Evolutionary conservation across 2,888 invertebrate species (phyloP).

Genomic region (Ecliptopera silaceata): DNA sequence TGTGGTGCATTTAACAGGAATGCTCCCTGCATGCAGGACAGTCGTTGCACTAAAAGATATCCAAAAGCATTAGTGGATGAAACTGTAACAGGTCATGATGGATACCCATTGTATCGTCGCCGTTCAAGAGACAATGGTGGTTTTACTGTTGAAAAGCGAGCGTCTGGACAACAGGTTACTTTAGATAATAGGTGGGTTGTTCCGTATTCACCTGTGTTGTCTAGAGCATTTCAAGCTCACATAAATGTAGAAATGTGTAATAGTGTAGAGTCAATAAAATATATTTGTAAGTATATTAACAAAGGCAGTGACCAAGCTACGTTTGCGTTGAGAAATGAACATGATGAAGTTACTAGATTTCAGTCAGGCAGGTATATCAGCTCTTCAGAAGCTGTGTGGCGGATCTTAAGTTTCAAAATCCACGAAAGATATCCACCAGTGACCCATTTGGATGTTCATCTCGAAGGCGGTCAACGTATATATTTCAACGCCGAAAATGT

Average conservation of each 20-base stretch:
- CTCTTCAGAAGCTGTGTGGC: constrained; percentile 35
- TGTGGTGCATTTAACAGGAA: constrained; percentile 35
- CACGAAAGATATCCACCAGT: constrained; percentile 37
- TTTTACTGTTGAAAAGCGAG: neutral
- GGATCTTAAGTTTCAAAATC: constrained; percentile 31
- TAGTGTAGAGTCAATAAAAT: constrained; percentile 32
- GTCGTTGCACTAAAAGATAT: constrained; percentile 39
- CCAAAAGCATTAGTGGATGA: constrained; percentile 15
- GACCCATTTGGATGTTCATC: constrained; percentile 30
- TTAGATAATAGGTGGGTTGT: constrained; percentile 35
- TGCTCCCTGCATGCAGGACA: constrained; percentile 39
- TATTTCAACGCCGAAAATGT: constrained; percentile 35
- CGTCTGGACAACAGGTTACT: neutral
- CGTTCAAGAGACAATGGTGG: constrained; percentile 39
- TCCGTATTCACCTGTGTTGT: constrained; percentile 32
- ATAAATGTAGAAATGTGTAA: constrained; percentile 33
- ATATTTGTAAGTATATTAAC: constrained; percentile 39
- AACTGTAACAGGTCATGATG: constrained; percentile 37
- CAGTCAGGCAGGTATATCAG: constrained; percentile 35
- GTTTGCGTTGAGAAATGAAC: neutral
- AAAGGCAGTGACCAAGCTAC: constrained; percentile 38
- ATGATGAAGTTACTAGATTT: neutral
- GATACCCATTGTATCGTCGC: constrained; percentile 43
- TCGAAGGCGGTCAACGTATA: constrained; percentile 34
- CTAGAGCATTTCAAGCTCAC: constrained; percentile 32